Conservation (phyloP, 2,113 vertebrate species). For the Trinectes maculatus region DNA sequence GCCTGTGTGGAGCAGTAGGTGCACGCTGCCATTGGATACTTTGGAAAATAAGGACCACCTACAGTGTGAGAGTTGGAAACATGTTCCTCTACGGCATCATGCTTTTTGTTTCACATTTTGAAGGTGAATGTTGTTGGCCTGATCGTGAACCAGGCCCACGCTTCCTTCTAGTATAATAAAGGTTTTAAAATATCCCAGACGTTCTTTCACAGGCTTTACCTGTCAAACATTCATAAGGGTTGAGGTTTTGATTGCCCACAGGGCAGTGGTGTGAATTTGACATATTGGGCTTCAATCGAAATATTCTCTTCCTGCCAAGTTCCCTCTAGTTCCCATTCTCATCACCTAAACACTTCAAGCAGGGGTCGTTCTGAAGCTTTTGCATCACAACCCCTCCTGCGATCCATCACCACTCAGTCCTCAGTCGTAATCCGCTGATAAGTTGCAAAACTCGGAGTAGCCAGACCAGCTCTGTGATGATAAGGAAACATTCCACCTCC, state of each 20-base stretch:
- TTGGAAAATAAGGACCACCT: slow-evolving; percentile 49
- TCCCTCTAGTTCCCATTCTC: slow-evolving; percentile 16
- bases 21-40: not conserved
- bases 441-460: slow-evolving; percentile 46
- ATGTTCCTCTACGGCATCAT: slow-evolving; percentile 3
- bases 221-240: slow-evolving; percentile 20
- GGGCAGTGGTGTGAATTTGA: slow-evolving; percentile 21
- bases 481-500: slow-evolving; percentile 69
- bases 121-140: slow-evolving; percentile 22
- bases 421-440: slow-evolving; percentile 60
- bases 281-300: slow-evolving; percentile 29
- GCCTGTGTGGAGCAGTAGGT: slow-evolving; percentile 2
- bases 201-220: slow-evolving; percentile 30
- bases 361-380: slow-evolving; percentile 40
- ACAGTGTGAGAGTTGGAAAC: slow-evolving; percentile 15
- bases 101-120: slow-evolving; percentile 16
- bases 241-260: slow-evolving; percentile 29
- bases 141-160: slow-evolving; percentile 15
- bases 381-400: slow-evolving; percentile 19
- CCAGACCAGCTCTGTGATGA: slow-evolving; percentile 56
- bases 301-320: slow-evolving; percentile 45
- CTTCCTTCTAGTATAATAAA: slow-evolving; percentile 22
- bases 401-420: slow-evolving; percentile 62
- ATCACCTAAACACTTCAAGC: slow-evolving; percentile 35
- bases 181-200: slow-evolving; percentile 33